Conservation (phyloP, 2,113 vertebrate genomes). For the Tamias sibiricus region DNA sequence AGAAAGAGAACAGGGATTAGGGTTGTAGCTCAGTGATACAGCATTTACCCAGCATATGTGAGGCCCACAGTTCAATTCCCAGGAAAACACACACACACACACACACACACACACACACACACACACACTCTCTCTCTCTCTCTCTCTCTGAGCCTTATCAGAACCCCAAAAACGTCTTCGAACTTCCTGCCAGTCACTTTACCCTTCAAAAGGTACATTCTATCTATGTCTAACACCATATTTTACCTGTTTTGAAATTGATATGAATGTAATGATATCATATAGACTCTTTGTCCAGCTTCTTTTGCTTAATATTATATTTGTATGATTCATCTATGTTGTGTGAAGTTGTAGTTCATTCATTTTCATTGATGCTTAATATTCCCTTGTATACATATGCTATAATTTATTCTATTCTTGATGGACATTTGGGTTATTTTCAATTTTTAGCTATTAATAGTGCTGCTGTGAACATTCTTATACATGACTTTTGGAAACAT, state of each 20-base stretch:
- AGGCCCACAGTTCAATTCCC: too few relatives aligned
- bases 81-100: too few relatives aligned
- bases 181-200: background rate
- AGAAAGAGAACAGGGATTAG: background rate
- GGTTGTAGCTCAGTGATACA: too few relatives aligned
- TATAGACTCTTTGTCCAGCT: background rate
- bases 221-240: background rate
- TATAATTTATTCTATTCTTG: background rate
- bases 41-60: too few relatives aligned
- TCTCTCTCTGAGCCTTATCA: background rate
- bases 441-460: background rate
- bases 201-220: background rate
- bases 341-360: background rate
- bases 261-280: background rate
- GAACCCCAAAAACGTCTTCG: background rate
- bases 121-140: too few relatives aligned
- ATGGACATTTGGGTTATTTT: background rate
- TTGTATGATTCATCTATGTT: background rate
- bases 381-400: background rate
- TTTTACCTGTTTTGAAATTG: background rate
- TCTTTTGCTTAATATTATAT: background rate
- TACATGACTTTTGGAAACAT: background rate
- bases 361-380: background rate
- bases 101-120: too few relatives aligned
- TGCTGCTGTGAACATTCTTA: background rate